Base-by-base conservation (phyloP, 2,888 invertebrate genomes). In the Hirtodrosophila trivittata region DNA sequence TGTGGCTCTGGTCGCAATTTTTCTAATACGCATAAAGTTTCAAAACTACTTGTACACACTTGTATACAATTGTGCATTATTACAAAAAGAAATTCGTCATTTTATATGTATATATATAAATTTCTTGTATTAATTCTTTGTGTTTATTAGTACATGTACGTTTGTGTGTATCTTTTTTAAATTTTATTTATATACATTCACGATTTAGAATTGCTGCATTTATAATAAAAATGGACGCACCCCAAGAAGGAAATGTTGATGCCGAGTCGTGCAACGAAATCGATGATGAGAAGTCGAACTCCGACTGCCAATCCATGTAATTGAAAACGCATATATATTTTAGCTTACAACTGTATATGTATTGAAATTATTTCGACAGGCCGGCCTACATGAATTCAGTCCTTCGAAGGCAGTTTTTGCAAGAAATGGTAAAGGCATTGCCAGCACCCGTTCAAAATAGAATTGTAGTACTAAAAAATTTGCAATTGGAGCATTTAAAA, bases 401-500 rank as follows among this genome's bases (percentile, higher is more conserved):
- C 33, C 77, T 91, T 63, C 88, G 91, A 14, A 88, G 91, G 0
- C 90, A 90, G 66, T 89, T 87, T 55, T 74, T 91, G 50, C 89
- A 89, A 65, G 88, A 91, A 74, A 89, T 90, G 90, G 89, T 91
- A 0, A 91, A 89, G 65, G 66, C 77, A 8, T 69, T 91, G 32
- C 91, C 91, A 9, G 42, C 69, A 7, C 65, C 76, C 12, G 95
- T 98, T 30, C 96, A 96, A 89, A 93, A 96, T 76, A 93, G 97
- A 83, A 93, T 98, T 66, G 95, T 96, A 77, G 97, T 96, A 0
- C 91, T 98, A 58, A 97, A 98, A 90, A 95, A 97, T 76, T 90
- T 98, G 10, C 98, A 98, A 90, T 92, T 96, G 81, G 94, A 96
- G 78, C 94, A 95, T 58, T 94, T 96, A 6, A 94, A 97, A 87